phyloP scores from a whole-genome alignment of 2,797 vertebrate species.

The Diglossa cyanea region DNA sequence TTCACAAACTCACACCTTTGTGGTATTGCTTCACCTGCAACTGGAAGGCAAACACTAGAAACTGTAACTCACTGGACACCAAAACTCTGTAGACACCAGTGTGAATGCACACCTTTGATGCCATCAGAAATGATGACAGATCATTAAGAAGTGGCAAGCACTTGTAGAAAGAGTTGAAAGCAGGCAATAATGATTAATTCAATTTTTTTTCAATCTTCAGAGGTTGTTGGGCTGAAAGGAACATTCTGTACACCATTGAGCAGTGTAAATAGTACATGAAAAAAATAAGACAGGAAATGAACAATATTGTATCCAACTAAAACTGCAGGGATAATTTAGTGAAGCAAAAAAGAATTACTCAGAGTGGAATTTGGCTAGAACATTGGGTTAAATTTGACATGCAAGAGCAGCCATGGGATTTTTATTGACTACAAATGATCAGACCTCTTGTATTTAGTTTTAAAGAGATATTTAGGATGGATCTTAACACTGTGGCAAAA shows the following conservation, averaged over 20 bases:
- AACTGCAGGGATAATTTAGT: slow-evolving; percentile 66
- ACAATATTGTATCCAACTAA: slow-evolving; percentile 54
- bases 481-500: neutral
- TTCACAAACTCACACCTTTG: neutral
- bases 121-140: neutral
- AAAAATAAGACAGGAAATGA: slow-evolving; percentile 66
- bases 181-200: slow-evolving; percentile 34
- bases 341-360: slow-evolving; percentile 65
- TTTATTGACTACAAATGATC: slow-evolving; percentile 54
- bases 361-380: slow-evolving; percentile 67
- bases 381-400: slow-evolving; percentile 54
- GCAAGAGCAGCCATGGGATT: slow-evolving; percentile 50
- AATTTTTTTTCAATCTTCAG: slow-evolving; percentile 32
- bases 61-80: neutral
- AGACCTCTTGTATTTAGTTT: slow-evolving; percentile 6
- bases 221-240: slow-evolving; percentile 45
- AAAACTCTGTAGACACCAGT: neutral
- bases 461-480: slow-evolving; percentile 11
- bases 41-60: neutral
- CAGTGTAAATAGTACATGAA: slow-evolving; percentile 64
- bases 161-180: slow-evolving; percentile 11
- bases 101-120: neutral
- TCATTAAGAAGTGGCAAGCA: neutral
- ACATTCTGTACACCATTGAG: slow-evolving; percentile 61
- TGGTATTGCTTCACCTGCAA: neutral